Conservation (phyloP, 2,113 vertebrate species). For the Bostrychus sinensis region DNA sequence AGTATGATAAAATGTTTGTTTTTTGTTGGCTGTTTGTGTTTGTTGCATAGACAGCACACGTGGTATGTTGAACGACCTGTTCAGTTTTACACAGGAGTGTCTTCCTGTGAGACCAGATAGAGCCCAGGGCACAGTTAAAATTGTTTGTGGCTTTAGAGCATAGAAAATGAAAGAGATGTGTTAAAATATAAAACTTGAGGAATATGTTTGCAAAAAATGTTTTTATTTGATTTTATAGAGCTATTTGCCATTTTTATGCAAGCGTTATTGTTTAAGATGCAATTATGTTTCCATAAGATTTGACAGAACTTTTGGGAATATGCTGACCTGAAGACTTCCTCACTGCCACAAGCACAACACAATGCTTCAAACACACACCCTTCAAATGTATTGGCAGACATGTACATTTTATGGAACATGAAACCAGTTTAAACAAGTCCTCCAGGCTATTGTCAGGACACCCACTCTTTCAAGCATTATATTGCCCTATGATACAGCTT, state of each 20-base stretch:
- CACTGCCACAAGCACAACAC: background rate
- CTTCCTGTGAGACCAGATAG: constrained; percentile 9
- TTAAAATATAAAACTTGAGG: background rate
- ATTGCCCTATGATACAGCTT: constrained; percentile 3
- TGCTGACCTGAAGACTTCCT: constrained; percentile 27
- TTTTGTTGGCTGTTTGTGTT: background rate
- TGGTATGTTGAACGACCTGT: constrained; percentile 72
- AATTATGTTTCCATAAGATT: constrained; percentile 15
- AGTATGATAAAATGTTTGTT: background rate
- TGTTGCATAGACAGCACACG: background rate
- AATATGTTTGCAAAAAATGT: background rate
- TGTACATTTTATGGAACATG: constrained; percentile 30
- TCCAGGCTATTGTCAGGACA: constrained; percentile 21
- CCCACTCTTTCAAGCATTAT: constrained; percentile 24
- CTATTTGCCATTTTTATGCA: background rate
- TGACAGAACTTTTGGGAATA: background rate
- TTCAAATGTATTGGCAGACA: background rate
- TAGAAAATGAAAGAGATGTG: background rate
- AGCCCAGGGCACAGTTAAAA: constrained; percentile 11
- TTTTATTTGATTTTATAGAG: background rate
- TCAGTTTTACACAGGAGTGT: constrained; percentile 55
- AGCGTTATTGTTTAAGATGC: background rate
- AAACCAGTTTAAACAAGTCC: constrained; percentile 49
- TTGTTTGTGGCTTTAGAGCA: constrained; percentile 1
- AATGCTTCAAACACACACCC: constrained; percentile 21